Evolutionary conservation across 2,113 vertebrate genomes (phyloP).

Genomic region (Pedetes capensis): DNA sequence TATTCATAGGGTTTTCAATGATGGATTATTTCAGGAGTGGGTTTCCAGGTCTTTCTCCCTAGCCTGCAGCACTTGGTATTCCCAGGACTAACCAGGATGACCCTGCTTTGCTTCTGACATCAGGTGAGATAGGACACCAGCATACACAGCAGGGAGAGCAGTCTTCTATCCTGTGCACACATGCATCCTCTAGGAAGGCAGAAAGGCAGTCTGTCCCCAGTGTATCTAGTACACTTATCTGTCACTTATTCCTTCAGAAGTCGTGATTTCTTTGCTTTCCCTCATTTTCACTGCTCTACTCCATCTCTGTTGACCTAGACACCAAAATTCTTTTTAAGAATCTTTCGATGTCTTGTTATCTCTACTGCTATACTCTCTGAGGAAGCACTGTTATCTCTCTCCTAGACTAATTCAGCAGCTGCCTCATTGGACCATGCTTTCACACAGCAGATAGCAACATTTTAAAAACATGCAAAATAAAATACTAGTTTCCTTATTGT

Average conservation of each 20-base stretch:
- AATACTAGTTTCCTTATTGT: not conserved
- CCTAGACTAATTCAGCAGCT: not conserved
- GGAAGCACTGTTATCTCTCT: not conserved
- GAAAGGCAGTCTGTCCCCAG: not conserved
- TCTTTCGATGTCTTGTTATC: not conserved
- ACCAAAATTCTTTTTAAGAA: not conserved
- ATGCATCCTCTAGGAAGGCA: no score
- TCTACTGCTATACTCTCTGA: not conserved
- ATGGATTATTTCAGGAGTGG: no score
- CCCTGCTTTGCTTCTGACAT: no score
- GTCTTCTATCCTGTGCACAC: no score
- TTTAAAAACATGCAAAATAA: not conserved
- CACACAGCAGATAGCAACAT: not conserved
- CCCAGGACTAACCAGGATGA: no score
- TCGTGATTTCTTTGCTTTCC: not conserved
- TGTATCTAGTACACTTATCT: no score
- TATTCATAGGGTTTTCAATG: no score
- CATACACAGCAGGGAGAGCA: not conserved
- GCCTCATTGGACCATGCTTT: not conserved
- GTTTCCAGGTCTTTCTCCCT: no score
- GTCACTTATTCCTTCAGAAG: not conserved
- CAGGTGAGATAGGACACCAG: no score
- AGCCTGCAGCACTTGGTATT: no score
- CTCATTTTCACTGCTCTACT: not conserved
- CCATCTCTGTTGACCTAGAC: not conserved